Percentiles rank a stretch among this genome's conserved stretches.
Evolutionary conservation across 2,797 vertebrate genomes (phyloP).

Genomic region (Coregonus sp.): DNA sequence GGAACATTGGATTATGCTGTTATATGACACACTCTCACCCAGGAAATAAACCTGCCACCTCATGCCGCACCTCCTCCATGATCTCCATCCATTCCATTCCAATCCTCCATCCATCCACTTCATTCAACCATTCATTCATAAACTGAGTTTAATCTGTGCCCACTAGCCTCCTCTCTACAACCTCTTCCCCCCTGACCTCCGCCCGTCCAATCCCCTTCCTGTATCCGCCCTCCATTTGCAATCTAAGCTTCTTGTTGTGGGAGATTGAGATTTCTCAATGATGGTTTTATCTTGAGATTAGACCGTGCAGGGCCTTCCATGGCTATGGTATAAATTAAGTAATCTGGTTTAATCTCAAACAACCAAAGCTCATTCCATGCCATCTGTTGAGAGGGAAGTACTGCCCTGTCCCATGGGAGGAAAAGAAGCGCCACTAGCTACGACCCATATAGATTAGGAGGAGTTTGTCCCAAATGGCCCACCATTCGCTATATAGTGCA

Average conservation of each 20-base stretch:
- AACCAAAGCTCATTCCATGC: conserved; percentile 19
- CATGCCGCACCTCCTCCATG: background rate
- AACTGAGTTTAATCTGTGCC: conserved; percentile 40
- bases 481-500: too few species aligned
- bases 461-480: too few species aligned
- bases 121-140: conserved; percentile 44
- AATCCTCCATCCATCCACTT: conserved; percentile 6
- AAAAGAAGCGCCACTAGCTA: background rate
- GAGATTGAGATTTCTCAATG: conserved; percentile 39
- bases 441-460: background rate
- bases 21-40: background rate
- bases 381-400: conserved; percentile 32
- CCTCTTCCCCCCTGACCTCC: too few species aligned
- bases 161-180: background rate
- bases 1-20: background rate
- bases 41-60: conserved; percentile 16
- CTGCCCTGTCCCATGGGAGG: background rate
- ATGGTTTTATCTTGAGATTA: conserved; percentile 44
- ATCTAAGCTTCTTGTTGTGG: conserved; percentile 8
- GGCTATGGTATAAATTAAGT: conserved; percentile 48
- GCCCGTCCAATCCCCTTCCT: conserved; percentile 7
- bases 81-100: background rate
- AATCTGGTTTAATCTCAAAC: conserved; percentile 40
- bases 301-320: conserved; percentile 24
- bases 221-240: background rate